Conservation (phyloP, 2,113 vertebrate genomes). For the Chloroceryle aenea region DNA sequence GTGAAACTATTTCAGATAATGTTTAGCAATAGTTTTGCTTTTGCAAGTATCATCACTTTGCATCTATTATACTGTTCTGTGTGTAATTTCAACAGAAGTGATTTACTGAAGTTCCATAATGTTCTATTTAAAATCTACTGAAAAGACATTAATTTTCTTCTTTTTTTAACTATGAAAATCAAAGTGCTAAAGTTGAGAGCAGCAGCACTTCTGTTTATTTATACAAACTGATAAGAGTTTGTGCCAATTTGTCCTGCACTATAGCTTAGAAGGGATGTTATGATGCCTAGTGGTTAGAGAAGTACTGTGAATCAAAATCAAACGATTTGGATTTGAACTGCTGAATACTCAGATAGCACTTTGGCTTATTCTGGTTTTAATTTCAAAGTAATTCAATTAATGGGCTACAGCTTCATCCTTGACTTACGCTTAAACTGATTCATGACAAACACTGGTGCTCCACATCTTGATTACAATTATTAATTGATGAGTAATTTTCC, state of each 20-base stretch:
- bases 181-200: not conserved
- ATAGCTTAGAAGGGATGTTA: not conserved
- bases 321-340: not conserved
- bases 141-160: not conserved
- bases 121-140: constrained; percentile 34
- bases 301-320: not conserved
- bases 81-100: not conserved
- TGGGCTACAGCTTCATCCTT: not conserved
- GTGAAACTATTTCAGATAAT: constrained; percentile 7
- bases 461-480: not conserved
- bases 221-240: not conserved
- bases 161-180: not conserved
- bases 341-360: not conserved
- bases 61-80: not conserved
- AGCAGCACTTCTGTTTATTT: not conserved
- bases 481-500: not conserved
- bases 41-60: constrained; percentile 19
- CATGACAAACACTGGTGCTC: not conserved
- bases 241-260: not conserved
- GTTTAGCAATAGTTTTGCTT: constrained; percentile 38
- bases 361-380: not conserved
- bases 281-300: not conserved
- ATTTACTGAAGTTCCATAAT: constrained; percentile 8
- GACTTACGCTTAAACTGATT: not conserved
- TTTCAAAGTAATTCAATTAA: not conserved